Base-by-base conservation (phyloP, 2,888 invertebrate genomes). In the Arctia plantaginis region DNA sequence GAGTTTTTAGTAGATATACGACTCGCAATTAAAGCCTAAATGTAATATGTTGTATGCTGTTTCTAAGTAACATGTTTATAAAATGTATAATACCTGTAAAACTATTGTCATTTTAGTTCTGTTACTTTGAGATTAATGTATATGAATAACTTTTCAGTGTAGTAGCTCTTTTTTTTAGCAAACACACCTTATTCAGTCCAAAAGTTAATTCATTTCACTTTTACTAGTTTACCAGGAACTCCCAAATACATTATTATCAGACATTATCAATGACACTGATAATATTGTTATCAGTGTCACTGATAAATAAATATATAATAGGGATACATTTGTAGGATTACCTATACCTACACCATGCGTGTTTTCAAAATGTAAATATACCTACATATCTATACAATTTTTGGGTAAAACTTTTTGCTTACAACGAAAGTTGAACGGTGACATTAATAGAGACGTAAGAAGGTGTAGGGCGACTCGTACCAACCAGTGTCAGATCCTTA, bases 401-500 rank as follows among this genome's bases (percentile, higher is more conserved):
- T 72, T 59, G 13, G 13, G 64, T 71, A 76, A 77, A 71, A 33
- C 72, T 73, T 64, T 75, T 55, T 51, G 72, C 23, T 55, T 74
- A 65, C 80, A 75, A 82, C 79, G 82, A 80, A 85, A 83, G 73
- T 74, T 80, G 79, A 77, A 72, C 74, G 72, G 76, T 72, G 80
- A 83, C 81, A 88, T 82, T 86, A 83, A 84, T 82, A 82, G 71
- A 62, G 71, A 67, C 74, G 75, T 75, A 20, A 62, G 74, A 74
- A 84, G 82, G 84, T 83, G 83, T 77, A 80, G 82, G 84, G 84
- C 83, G 82, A 79, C 77, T 84, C 87, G 90, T 90, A 88, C 90
- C 90, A 90, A 80, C 82, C 88, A 71, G 89, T 88, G 85, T 80
- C 86, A 80, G 85, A 84, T 80, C 86, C 83, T 84, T 78, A 78